Conservation (phyloP, 1,140 invertebrate genomes). For the Aphis gossypii region DNA sequence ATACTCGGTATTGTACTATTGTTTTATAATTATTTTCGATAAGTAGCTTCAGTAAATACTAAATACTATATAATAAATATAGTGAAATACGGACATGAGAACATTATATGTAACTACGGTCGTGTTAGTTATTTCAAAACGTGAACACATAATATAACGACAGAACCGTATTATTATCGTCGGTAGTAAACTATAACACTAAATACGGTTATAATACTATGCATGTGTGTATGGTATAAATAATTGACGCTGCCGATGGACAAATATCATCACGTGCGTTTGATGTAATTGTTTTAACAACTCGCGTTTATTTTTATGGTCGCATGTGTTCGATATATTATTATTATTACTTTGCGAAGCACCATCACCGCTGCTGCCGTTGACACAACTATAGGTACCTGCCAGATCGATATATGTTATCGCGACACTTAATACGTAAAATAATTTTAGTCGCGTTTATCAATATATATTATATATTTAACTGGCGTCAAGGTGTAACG, state of each 20-base stretch:
- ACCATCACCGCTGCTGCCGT: background rate
- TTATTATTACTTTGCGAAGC: background rate
- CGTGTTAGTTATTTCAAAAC: background rate
- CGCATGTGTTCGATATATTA: constrained; percentile 34
- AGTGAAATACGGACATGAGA: background rate
- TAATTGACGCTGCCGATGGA: background rate
- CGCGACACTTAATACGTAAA: background rate
- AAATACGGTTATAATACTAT: background rate
- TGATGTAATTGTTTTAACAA: background rate
- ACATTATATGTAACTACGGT: background rate
- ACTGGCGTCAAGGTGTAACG: background rate
- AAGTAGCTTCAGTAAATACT: background rate
- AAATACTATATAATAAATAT: background rate
- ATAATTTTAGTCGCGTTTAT: background rate
- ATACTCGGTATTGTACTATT: background rate
- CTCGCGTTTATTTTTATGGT: constrained; percentile 1
- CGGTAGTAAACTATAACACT: background rate
- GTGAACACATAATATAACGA: background rate
- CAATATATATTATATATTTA: background rate
- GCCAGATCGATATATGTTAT: background rate
- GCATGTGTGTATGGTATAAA: background rate
- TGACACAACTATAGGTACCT: background rate
- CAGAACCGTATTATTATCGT: background rate
- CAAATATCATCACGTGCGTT: constrained; percentile 7
- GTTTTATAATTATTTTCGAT: background rate